Percentiles rank a stretch among this genome's conserved stretches.
These are phyloP conservation scores for Phasia obesa DNA, from an alignment of 2,888 invertebrate species.

Conservation along the genomic window DNA sequence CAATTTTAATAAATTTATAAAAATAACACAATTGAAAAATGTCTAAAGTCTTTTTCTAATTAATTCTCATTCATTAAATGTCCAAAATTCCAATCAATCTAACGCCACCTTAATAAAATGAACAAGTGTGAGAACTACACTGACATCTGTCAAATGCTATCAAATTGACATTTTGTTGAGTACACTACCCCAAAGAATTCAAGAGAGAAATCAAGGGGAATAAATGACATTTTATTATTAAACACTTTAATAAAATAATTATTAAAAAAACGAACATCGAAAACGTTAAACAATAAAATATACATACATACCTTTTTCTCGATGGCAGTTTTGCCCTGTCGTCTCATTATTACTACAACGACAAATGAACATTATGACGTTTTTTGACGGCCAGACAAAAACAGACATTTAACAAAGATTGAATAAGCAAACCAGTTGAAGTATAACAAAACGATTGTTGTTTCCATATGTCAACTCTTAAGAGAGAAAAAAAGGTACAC, in stretches of 20 bases:
- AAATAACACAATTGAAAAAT: not conserved
- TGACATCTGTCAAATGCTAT: slow-evolving; percentile 63
- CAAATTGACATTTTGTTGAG: slow-evolving; percentile 59
- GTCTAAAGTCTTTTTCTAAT: not conserved
- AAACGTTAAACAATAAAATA: slow-evolving; percentile 63
- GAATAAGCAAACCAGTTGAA: slow-evolving; percentile 54
- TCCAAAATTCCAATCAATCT: slow-evolving; percentile 51
- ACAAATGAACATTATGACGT: slow-evolving; percentile 62
- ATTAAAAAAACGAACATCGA: slow-evolving; percentile 11
- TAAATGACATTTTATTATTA: slow-evolving; percentile 67
- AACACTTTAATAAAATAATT: slow-evolving; percentile 62
- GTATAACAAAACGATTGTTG: slow-evolving; percentile 49
- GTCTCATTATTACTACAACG: slow-evolving; percentile 47
- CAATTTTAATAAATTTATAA: no score
- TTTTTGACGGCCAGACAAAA: slow-evolving; percentile 55
- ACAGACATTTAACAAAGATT: slow-evolving; percentile 53
- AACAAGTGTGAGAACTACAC: slow-evolving; percentile 67
- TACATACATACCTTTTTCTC: slow-evolving; percentile 21
- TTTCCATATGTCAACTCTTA: slow-evolving; percentile 68
- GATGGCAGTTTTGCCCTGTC: slow-evolving; percentile 16
- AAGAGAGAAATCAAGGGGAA: slow-evolving; percentile 37
- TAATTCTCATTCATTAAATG: not conserved
- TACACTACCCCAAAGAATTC: not conserved
- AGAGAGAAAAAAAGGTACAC: slow-evolving; percentile 28
- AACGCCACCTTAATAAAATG: slow-evolving; percentile 48